Evolutionary conservation across 2,888 invertebrate genomes (phyloP).

Genomic region (Apodemia duryi): DNA sequence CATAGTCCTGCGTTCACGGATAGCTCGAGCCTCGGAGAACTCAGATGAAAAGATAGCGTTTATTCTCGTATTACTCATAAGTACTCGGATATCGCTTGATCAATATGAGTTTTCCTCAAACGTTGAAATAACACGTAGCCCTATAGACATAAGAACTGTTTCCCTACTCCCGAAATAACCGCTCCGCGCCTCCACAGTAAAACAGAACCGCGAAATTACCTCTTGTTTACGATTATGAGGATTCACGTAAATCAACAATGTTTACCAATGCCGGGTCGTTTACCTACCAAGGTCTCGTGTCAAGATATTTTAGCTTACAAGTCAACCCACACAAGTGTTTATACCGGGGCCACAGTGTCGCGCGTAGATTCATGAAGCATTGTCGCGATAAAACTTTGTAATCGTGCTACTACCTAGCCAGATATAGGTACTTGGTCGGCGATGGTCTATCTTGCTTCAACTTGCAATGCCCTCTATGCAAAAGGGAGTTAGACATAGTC

Average conservation of each 20-base stretch:
- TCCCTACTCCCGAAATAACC: background rate
- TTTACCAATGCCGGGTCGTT: constrained; percentile 58
- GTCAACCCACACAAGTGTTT: constrained; percentile 53
- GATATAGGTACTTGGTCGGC: too few relatives aligned
- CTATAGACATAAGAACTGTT: background rate
- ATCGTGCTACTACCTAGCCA: background rate
- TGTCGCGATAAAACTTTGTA: background rate
- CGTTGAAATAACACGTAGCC: constrained; percentile 2
- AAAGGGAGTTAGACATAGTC: too few relatives aligned
- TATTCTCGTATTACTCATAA: constrained; percentile 13
- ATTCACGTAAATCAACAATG: constrained; percentile 34
- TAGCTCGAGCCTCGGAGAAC: constrained; percentile 55
- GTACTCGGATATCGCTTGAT: constrained; percentile 15
- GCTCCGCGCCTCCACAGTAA: constrained; percentile 16
- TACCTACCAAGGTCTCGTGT: constrained; percentile 63
- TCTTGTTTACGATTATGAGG: constrained; percentile 21
- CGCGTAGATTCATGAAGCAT: background rate
- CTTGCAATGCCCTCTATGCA: too few relatives aligned
- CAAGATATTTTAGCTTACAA: constrained; percentile 55
- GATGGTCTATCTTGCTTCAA: too few relatives aligned
- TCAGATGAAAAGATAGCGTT: constrained; percentile 58
- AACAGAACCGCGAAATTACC: constrained; percentile 18
- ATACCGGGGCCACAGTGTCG: background rate
- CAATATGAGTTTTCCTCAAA: constrained; percentile 14
- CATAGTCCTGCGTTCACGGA: constrained; percentile 47